Conservation (phyloP, 2,888 invertebrate genomes). For the Leucophora obtusa region DNA sequence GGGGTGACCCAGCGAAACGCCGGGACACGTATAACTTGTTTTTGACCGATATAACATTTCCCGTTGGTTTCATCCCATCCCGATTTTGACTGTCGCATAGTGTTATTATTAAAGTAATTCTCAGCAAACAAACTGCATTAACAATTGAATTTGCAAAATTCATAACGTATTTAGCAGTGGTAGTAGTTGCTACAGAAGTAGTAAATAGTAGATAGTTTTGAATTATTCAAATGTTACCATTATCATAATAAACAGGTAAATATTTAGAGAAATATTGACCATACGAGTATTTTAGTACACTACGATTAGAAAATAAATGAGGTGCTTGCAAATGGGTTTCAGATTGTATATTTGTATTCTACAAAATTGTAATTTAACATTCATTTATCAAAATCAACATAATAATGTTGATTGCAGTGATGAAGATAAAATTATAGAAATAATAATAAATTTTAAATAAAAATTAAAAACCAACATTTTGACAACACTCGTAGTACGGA, state of each 20-base stretch:
- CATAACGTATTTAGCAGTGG: neutral
- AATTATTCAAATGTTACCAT: conserved; percentile 54
- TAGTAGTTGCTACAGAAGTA: neutral
- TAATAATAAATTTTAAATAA: too few relatives aligned
- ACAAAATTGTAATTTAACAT: neutral
- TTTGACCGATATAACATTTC: too few relatives aligned
- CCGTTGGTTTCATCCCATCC: too few relatives aligned
- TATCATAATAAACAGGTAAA: conserved; percentile 59
- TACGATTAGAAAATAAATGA: neutral
- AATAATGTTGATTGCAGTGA: conserved; percentile 26
- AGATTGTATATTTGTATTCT: too few relatives aligned
- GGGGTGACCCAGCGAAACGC: too few relatives aligned
- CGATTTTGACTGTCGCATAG: too few relatives aligned
- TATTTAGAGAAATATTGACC: conserved; percentile 48
- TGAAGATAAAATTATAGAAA: conserved; percentile 30
- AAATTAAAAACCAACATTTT: too few relatives aligned
- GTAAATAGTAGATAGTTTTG: neutral
- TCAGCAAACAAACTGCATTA: neutral
- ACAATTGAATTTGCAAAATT: neutral
- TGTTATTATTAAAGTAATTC: neutral
- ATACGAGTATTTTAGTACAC: conserved; percentile 30
- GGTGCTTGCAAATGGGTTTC: neutral
- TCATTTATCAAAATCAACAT: conserved; percentile 34
- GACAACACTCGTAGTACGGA: too few relatives aligned
- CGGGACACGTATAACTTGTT: too few relatives aligned